Evolutionary conservation across 2,797 vertebrate genomes (phyloP), one percentile per base, ranked within the genome.

Genomic region (Orestias chungarensis): DNA sequence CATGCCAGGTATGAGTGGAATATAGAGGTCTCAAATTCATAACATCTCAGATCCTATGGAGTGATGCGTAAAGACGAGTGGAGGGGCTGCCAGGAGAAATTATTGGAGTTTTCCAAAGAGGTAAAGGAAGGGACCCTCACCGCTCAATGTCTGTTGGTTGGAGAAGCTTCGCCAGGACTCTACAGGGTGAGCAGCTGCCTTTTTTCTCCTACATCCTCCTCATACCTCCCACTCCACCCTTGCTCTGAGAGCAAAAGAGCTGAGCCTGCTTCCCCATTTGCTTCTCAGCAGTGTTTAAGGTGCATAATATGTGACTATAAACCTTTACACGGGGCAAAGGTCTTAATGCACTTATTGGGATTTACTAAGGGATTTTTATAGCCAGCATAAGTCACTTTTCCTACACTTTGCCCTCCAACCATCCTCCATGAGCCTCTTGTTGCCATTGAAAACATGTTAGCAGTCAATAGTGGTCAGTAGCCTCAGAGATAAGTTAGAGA

Each of bases 101-200:
- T 80, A 81, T 72, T 83, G 82, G 82, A 80, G 78, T 74, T 85
- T 86, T 84, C 86, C 86, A 84, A 79, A 83, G 74, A 54, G 29
- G 69, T 47, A 71, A 40, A 42, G 71, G 83, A 74, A 74, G 77
- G 81, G 79, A 81, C 47, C 66, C 43, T 54, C 55, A 43, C 70
- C 62, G 66, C 59, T 76, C 55, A 80, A 88, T 80, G 84, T 91
- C 79, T 87, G 88, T 87, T 87, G 88, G 86, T 89, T 86, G 64
- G 85, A 82, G 82, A 86, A 86, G 79, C 84, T 82, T 82, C 66
- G 90, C 92, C 92, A 93, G 83, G 89, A 87, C 90, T 93, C 93
- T 79, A 88, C 90, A 79, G 93, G 88, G 93, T 82, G 84, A 94
- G 91, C 93, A 94, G 92, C 93, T 95, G 93, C 85, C 93, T 91